Percentiles rank a stretch among this genome's conserved stretches.
Conservation (phyloP, 2,797 vertebrate species). For the Acridotheres tristis region DNA sequence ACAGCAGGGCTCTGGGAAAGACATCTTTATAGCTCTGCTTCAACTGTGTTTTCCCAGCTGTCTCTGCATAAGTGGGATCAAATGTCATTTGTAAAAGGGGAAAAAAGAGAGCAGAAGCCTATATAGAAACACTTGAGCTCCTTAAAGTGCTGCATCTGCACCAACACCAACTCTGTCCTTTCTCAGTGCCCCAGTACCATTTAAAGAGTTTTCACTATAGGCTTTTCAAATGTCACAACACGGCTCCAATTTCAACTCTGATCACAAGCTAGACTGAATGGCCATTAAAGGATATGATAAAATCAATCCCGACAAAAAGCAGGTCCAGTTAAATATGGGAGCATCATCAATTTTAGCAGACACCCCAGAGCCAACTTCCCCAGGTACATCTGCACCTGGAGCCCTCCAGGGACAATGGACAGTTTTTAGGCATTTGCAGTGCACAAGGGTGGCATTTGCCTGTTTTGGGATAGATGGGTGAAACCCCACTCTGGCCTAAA, state of each 20-base stretch:
- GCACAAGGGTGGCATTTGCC: not conserved
- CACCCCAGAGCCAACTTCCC: rapidly evolving
- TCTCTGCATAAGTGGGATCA: not conserved
- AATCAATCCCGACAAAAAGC: not conserved
- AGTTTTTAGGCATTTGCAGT: not conserved
- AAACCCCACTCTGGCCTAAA: not conserved
- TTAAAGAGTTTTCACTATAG: not conserved
- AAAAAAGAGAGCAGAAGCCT: not conserved
- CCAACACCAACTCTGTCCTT: not conserved
- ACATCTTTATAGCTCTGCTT: not conserved
- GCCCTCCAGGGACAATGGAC: not conserved
- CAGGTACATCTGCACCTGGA: not conserved
- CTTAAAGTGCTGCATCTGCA: rapidly evolving
- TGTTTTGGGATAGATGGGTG: not conserved
- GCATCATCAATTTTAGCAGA: not conserved
- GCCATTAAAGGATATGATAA: not conserved
- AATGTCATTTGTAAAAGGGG: not conserved
- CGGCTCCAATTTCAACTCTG: not conserved
- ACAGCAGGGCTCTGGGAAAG: not conserved
- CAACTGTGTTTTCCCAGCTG: not conserved
- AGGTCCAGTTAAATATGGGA: not conserved
- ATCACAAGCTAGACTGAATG: not conserved
- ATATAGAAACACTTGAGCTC: not conserved
- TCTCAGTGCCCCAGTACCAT: not conserved
- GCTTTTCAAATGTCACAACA: not conserved